Conservation (phyloP, 2,797 vertebrate species). For the Rhabdomys pumilio region DNA sequence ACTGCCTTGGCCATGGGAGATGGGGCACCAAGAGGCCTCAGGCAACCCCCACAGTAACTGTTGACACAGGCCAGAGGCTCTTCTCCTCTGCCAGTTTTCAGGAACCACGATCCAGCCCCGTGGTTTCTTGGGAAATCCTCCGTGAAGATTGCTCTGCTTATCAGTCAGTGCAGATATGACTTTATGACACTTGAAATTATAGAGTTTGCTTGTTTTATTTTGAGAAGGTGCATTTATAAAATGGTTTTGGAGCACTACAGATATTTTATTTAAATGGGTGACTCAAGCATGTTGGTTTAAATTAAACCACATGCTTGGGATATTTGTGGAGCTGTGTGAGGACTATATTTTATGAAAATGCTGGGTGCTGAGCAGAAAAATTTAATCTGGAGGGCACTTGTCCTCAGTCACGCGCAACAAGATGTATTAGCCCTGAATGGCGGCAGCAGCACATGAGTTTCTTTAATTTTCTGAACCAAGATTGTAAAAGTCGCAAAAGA, state of each 20-base stretch:
- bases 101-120: not conserved
- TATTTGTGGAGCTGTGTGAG: conserved; percentile 75
- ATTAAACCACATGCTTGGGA: conserved; percentile 81
- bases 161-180: conserved; percentile 13
- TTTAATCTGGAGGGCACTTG: conserved; percentile 84
- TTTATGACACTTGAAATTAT: conserved; percentile 68
- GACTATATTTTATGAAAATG: conserved; percentile 75
- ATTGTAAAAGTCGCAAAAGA: conserved; percentile 74
- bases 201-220: conserved; percentile 74
- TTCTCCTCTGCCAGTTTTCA: not conserved
- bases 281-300: conserved; percentile 82
- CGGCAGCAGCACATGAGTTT: conserved; percentile 72
- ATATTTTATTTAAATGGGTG: conserved; percentile 80
- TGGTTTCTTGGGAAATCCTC: conserved; percentile 45
- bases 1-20: not conserved
- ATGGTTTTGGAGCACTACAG: conserved; percentile 73
- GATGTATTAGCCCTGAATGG: conserved; percentile 80
- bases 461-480: conserved; percentile 85
- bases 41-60: not conserved
- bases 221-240: conserved; percentile 72
- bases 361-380: conserved; percentile 78
- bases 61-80: not conserved
- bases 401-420: conserved; percentile 81
- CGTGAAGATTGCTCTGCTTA: conserved; percentile 28
- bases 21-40: rapidly evolving